These are phyloP conservation scores for Xestoiulus laeticollis DNA, from an alignment of 2,888 invertebrate species.

Conservation along the genomic window DNA sequence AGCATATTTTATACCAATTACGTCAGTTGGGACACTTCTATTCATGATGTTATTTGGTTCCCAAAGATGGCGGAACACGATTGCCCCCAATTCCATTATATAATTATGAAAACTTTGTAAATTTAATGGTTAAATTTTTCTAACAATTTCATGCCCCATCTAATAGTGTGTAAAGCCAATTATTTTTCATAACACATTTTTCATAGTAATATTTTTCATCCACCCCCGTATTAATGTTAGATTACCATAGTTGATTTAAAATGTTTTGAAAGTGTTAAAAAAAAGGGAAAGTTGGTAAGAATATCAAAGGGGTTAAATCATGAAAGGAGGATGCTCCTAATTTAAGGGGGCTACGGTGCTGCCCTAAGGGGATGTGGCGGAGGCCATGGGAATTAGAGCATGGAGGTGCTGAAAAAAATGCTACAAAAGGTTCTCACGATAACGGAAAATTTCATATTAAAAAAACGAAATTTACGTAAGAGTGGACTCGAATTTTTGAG, in stretches of 20 bases:
- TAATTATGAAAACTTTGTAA: no score
- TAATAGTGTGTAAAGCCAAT: not conserved
- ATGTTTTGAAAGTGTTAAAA: not conserved
- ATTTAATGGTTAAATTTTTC: no score
- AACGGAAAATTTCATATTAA: not conserved
- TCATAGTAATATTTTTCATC: no score
- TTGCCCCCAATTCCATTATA: no score
- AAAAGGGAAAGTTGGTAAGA: not conserved
- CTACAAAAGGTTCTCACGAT: not conserved
- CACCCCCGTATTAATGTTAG: not conserved
- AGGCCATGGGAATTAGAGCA: slow-evolving; percentile 20
- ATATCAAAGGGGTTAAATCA: not conserved
- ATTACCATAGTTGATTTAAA: not conserved
- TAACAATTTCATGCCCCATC: not conserved
- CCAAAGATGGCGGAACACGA: no score
- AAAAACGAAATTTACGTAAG: not conserved
- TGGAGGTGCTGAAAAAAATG: not conserved
- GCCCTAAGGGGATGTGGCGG: not conserved
- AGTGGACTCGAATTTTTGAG: not conserved
- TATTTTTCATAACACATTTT: not conserved
- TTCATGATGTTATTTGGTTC: no score
- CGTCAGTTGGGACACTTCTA: no score
- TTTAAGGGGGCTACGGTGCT: not conserved
- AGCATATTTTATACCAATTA: no score
- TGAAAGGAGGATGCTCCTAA: not conserved